phyloP scores from a whole-genome alignment of 2,888 invertebrate species.

The Sepiola atlantica region DNA sequence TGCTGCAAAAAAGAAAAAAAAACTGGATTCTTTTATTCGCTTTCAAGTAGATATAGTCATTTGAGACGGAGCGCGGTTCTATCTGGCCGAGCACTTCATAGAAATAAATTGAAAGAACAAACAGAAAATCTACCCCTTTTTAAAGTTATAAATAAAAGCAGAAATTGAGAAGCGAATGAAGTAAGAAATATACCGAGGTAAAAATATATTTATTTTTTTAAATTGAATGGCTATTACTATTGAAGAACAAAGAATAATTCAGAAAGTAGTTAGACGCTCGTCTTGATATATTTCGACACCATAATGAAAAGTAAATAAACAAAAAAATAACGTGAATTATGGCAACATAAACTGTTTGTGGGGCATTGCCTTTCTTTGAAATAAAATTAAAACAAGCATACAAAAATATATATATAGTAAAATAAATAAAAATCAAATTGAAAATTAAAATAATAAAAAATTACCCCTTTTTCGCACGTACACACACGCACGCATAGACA shows the following conservation, averaged over 20 bases:
- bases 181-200: background rate
- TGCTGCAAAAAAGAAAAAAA: background rate
- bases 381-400: no score
- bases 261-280: background rate
- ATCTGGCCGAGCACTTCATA: background rate
- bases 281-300: background rate
- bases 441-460: background rate
- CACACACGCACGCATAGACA: background rate
- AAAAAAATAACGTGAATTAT: background rate
- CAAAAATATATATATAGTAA: no score
- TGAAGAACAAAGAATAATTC: background rate
- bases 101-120: background rate
- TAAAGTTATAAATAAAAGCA: background rate
- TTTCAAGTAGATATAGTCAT: background rate
- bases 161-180: background rate
- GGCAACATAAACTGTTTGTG: background rate
- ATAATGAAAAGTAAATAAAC: background rate
- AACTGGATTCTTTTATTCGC: background rate
- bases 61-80: background rate
- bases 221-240: background rate
- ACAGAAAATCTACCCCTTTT: background rate
- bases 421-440: background rate
- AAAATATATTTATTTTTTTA: no score
- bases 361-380: background rate
- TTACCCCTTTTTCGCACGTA: background rate